These are phyloP conservation scores for Desmodus rotundus DNA, from an alignment of 2,113 vertebrate genomes.

Conservation along the genomic window DNA sequence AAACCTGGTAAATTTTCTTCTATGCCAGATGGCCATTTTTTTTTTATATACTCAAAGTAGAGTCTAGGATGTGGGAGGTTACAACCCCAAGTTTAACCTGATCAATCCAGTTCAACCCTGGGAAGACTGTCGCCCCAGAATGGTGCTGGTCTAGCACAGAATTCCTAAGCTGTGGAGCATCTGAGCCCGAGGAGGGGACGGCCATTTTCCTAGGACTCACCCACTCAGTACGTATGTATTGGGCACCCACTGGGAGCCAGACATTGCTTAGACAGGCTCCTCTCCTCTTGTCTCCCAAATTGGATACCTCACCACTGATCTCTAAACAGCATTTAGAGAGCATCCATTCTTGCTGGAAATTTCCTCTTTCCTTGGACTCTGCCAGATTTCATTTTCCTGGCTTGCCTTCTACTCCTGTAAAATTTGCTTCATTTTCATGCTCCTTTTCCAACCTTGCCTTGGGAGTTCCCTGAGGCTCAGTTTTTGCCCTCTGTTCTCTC, in stretches of 20 bases:
- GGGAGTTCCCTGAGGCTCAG: constrained; percentile 38
- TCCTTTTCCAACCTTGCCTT: constrained; percentile 41
- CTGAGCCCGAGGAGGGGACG: not conserved
- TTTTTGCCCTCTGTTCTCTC: constrained; percentile 40
- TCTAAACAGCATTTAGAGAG: not conserved
- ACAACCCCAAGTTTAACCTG: not conserved
- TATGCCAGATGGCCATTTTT: constrained; percentile 6
- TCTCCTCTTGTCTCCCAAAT: not conserved
- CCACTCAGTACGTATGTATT: fast-evolving
- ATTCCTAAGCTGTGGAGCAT: not conserved
- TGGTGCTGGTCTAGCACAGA: not conserved
- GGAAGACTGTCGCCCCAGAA: not conserved
- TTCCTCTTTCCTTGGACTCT: not conserved
- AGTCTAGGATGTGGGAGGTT: not conserved
- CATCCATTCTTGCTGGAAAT: not conserved
- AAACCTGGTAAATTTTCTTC: not conserved
- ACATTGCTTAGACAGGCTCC: not conserved
- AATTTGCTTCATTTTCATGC: constrained; percentile 25
- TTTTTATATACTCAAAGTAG: constrained; percentile 33
- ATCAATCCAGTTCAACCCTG: not conserved
- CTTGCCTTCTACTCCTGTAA: not conserved
- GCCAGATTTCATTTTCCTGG: not conserved
- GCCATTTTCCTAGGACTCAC: not conserved
- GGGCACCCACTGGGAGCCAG: not conserved
- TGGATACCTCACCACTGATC: not conserved